Conservation (phyloP, 2,113 vertebrate species). For the Tetrao urogallus region DNA sequence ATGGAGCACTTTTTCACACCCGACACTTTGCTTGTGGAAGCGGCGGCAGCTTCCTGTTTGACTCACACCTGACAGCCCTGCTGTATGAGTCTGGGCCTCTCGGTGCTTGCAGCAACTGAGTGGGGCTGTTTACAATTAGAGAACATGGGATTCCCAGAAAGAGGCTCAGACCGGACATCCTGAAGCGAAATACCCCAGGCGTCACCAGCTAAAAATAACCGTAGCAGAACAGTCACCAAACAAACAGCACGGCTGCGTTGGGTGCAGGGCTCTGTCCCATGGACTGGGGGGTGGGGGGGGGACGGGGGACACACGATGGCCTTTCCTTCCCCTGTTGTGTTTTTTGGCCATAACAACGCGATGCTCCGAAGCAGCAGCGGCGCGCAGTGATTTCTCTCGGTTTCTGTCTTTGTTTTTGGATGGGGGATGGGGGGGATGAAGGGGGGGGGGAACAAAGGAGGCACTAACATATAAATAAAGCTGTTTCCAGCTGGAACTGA, state of each 20-base stretch:
- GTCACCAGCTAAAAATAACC: slow-evolving; percentile 81
- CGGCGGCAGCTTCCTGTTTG: slow-evolving; percentile 78
- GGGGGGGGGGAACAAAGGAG: background rate
- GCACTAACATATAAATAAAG: background rate
- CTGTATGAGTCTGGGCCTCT: slow-evolving; percentile 13
- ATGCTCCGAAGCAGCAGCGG: background rate
- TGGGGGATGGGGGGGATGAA: fast-evolving
- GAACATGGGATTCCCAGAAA: slow-evolving; percentile 84
- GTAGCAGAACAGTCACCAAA: slow-evolving; percentile 27
- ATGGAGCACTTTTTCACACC: fast-evolving
- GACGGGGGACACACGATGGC: no score
- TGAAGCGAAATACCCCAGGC: slow-evolving; percentile 80
- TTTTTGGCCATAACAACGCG: background rate
- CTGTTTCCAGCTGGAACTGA: fast-evolving
- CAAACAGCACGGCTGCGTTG: background rate
- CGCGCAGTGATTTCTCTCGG: background rate
- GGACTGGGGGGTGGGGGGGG: background rate
- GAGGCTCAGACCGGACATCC: slow-evolving; percentile 81
- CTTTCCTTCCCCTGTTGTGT: fast-evolving
- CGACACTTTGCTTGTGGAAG: fast-evolving
- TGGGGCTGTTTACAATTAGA: slow-evolving; percentile 83
- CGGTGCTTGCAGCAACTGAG: slow-evolving; percentile 8
- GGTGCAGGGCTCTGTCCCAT: background rate
- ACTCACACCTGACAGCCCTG: slow-evolving; percentile 73
- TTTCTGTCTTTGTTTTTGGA: background rate